Evolutionary conservation across 2,113 vertebrate species (phyloP), one percentile per base, ranked within the genome.

Genomic region (Acrocephalus arundinaceus): DNA sequence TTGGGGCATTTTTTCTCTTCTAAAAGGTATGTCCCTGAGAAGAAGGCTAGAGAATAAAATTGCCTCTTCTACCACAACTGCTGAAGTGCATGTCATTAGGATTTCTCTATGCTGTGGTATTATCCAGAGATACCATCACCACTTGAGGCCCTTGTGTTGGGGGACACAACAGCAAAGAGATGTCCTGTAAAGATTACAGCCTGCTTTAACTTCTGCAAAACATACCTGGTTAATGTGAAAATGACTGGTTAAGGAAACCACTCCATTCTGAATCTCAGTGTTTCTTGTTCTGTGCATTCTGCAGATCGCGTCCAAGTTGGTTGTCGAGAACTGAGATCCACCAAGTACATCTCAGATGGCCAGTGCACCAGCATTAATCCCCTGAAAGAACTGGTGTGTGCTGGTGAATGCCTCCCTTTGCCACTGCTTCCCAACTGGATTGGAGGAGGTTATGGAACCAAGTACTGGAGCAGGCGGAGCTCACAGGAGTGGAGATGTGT

Each of bases 391-490:
- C 96, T 99, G 90, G 99, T 99, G 79, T 99, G 99, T 89, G 99
- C 99, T 6, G 99, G 99, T 1, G 99, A 99, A 83, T 99, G 99
- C 92, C 97, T 99, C 52, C 99, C 99, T 1, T 89, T 98, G 86
- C 98, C 99, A 7, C 97, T 99, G 96, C 98, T 99, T 61, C 99
- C 99, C 93, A 99, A 99, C 97, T 99, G 99, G 99, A 99, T 99
- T 19, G 99, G 99, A 12, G 98, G 98, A 58, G 97, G 98, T 48
- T 98, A 98, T 3, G 98, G 98, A 39, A 98, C 98, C 16, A 98
- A 99, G 88, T 99, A 98, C 97, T 99, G 99, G 99, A 98, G 98
- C 97, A 97, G 98, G 66, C 97, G 98, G 46, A 98, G 98, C 74
- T 97, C 97, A 0, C 98, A 98, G n/a, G 99, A 99, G 75, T 99